phyloP scores from a whole-genome alignment of 2,797 vertebrate genomes.

The Acanthis flammea region DNA sequence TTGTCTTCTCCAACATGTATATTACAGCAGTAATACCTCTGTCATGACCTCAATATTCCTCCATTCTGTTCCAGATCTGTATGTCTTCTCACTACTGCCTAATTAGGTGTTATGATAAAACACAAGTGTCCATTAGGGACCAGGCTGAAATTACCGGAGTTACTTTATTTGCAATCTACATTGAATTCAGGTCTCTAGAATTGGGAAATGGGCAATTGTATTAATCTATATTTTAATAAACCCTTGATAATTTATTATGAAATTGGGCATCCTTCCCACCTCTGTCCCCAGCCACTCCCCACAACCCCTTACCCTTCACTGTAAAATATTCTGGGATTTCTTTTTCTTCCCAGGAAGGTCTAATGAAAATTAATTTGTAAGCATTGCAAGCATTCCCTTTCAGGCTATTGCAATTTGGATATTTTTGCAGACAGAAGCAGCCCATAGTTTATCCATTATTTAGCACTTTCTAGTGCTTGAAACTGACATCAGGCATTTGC shows the following conservation, averaged over 20 bases:
- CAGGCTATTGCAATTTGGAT: not conserved
- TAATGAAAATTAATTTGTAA: constrained; percentile 43
- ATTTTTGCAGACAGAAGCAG: constrained; percentile 6
- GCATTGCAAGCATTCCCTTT: not conserved
- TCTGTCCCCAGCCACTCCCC: not conserved
- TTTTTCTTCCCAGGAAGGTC: not conserved
- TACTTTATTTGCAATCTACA: constrained; percentile 25
- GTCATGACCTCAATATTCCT: not conserved
- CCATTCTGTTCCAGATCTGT: not conserved
- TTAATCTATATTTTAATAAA: constrained; percentile 19
- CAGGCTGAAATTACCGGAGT: not conserved
- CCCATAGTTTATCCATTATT: not conserved
- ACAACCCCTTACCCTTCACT: not conserved
- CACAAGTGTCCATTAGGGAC: not conserved
- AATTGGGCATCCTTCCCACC: not conserved
- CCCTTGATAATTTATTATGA: not conserved
- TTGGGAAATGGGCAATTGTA: not conserved
- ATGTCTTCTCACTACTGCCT: not conserved
- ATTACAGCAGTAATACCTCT: not conserved
- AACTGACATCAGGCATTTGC: not conserved
- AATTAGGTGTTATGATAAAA: constrained; percentile 6
- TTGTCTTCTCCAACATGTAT: not conserved
- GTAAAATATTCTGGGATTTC: not conserved
- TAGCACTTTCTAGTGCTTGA: not conserved
- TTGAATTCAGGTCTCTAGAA: constrained; percentile 11